phyloP scores from a whole-genome alignment of 2,888 invertebrate genomes.

The Petrophora chlorosata region DNA sequence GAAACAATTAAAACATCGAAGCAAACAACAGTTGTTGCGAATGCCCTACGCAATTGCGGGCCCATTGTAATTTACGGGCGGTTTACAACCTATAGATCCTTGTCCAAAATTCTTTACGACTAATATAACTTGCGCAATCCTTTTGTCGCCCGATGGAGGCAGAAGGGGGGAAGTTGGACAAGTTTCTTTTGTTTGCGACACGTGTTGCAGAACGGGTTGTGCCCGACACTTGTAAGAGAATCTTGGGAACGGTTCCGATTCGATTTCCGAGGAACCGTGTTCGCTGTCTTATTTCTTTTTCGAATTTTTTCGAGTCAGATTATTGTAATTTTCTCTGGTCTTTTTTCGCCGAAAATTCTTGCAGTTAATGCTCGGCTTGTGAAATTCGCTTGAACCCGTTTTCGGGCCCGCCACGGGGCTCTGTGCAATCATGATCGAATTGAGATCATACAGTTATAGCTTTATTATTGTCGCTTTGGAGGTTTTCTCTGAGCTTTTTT shows the following conservation, averaged over 20 bases:
- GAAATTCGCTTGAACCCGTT: slow-evolving; percentile 46
- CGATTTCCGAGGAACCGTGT: slow-evolving; percentile 61
- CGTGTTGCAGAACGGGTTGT: slow-evolving; percentile 81
- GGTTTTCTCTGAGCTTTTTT: slow-evolving; percentile 3
- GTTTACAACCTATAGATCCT: slow-evolving; percentile 81
- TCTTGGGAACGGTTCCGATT: slow-evolving; percentile 59
- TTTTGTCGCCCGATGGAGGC: slow-evolving; percentile 67
- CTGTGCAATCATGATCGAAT: slow-evolving; percentile 48
- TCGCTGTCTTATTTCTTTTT: slow-evolving; percentile 53
- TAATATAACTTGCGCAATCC: slow-evolving; percentile 82
- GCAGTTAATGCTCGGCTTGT: slow-evolving; percentile 43
- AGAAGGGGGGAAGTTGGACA: slow-evolving; percentile 60
- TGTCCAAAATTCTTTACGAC: slow-evolving; percentile 81
- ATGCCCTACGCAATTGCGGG: slow-evolving; percentile 80
- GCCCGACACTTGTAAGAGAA: slow-evolving; percentile 73
- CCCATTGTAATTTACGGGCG: slow-evolving; percentile 77
- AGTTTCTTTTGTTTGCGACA: slow-evolving; percentile 81
- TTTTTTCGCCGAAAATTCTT: slow-evolving; percentile 48
- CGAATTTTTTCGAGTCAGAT: slow-evolving; percentile 38
- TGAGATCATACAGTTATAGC: slow-evolving; percentile 52
- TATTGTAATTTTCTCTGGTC: slow-evolving; percentile 52
- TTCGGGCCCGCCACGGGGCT: slow-evolving; percentile 42
- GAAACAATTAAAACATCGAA: slow-evolving; percentile 81
- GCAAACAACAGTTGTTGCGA: slow-evolving; percentile 82
- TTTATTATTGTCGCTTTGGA: slow-evolving; percentile 44